A percentile compares a stretch with the other conserved stretches of the same genome.
These are phyloP conservation scores for Cheumatopsyche charites DNA, from an alignment of 1,140 invertebrate genomes.

Conservation along the genomic window DNA sequence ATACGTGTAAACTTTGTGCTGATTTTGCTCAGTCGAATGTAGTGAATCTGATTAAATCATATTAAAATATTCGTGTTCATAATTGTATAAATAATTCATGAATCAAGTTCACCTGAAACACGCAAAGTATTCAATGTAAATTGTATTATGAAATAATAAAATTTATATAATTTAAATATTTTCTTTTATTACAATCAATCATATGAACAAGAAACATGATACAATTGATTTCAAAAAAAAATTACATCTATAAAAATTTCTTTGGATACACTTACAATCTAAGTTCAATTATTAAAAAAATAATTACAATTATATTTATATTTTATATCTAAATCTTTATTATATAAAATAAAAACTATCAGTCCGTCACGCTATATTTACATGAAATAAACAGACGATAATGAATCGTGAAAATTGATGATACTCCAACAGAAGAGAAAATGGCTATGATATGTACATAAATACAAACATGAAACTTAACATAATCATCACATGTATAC, in stretches of 20 bases:
- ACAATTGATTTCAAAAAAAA: not conserved
- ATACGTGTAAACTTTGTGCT: too few species aligned
- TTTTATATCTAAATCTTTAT: not conserved
- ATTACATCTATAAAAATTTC: constrained; percentile 8
- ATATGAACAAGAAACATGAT: constrained; percentile 9
- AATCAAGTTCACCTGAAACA: too few species aligned
- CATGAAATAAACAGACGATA: not conserved
- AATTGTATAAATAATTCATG: too few species aligned
- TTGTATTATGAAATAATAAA: not conserved
- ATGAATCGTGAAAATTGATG: not conserved
- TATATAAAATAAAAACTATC: constrained; percentile 23
- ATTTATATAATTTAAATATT: not conserved
- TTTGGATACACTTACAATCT: constrained; percentile 18
- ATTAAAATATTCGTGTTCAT: too few species aligned
- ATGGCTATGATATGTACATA: constrained; percentile 1
- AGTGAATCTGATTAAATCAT: too few species aligned
- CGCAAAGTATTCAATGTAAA: too few species aligned
- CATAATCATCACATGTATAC: not conserved
- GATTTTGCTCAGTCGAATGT: too few species aligned
- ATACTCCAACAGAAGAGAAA: not conserved
- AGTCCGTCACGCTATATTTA: constrained; percentile 15
- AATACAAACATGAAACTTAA: constrained; percentile 6
- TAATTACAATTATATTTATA: constrained; percentile 7
- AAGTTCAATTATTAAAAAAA: constrained; percentile 20
- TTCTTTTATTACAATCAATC: constrained; percentile 20